phyloP scores from a whole-genome alignment of 2,888 invertebrate genomes.

The Uropetala carovei region DNA sequence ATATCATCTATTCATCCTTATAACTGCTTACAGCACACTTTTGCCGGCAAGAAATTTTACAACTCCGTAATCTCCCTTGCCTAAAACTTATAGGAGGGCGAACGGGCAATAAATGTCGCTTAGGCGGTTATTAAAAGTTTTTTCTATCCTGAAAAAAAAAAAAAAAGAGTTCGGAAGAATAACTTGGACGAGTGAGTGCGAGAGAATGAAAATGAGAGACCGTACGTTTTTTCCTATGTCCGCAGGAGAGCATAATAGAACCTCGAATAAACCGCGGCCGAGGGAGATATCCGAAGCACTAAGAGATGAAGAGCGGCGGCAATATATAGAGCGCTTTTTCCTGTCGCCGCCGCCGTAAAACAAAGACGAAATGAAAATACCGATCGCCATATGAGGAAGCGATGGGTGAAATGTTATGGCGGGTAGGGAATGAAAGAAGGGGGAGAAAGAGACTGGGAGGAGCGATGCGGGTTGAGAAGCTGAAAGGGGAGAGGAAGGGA shows the following conservation, averaged over 20 bases:
- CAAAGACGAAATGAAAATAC: background rate
- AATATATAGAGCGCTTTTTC: constrained; percentile 18
- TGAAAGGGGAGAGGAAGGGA: too few species aligned
- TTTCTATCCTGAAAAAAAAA: background rate
- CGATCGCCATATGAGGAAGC: background rate
- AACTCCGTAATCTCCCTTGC: background rate
- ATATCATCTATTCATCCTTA: too few species aligned
- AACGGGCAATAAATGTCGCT: background rate
- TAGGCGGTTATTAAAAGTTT: background rate
- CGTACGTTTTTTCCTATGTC: background rate
- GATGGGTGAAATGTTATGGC: background rate
- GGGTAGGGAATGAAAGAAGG: background rate
- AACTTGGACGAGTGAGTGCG: background rate
- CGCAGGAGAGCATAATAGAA: background rate
- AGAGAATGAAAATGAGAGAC: background rate
- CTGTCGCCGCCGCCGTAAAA: background rate
- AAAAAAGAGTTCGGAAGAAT: background rate
- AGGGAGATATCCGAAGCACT: background rate
- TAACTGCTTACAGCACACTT: too few species aligned
- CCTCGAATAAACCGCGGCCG: background rate
- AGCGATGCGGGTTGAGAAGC: background rate
- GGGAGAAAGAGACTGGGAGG: background rate
- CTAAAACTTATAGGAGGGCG: background rate
- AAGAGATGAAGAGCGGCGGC: background rate
- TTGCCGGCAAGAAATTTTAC: background rate